A percentile compares a stretch with the other conserved stretches of the same genome.
phyloP scores from a whole-genome alignment of 2,113 vertebrate genomes.

The Perca fluviatilis region DNA sequence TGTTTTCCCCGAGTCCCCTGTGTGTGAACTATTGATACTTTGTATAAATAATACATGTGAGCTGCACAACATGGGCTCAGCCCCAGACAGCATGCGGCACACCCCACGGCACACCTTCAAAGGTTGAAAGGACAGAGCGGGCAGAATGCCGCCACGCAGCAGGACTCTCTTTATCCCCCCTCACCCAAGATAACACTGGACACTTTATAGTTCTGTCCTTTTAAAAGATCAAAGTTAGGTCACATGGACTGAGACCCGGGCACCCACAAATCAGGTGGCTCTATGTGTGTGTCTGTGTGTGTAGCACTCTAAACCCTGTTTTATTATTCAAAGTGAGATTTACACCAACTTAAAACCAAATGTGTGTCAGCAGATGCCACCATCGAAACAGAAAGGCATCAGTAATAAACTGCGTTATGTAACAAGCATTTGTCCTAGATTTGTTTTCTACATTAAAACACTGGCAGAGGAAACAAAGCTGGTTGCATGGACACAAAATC shows the following conservation, averaged over 20 bases:
- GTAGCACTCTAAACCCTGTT: background rate
- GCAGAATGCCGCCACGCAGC: constrained; percentile 54
- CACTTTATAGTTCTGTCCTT: constrained; percentile 61
- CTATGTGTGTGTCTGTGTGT: background rate
- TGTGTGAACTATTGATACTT: constrained; percentile 44
- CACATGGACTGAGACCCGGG: constrained; percentile 39
- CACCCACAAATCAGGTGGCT: background rate
- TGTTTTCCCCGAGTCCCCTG: constrained; percentile 15
- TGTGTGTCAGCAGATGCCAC: background rate
- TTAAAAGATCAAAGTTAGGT: constrained; percentile 68
- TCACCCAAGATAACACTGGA: background rate
- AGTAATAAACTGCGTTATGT: background rate
- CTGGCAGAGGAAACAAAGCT: background rate
- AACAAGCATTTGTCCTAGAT: background rate
- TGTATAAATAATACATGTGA: constrained; percentile 69
- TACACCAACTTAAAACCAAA: background rate
- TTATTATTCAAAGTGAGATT: background rate
- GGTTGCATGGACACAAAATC: background rate
- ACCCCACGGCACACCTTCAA: constrained; percentile 41
- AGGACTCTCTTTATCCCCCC: constrained; percentile 50
- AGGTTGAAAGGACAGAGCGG: constrained; percentile 66
- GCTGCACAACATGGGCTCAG: constrained; percentile 39
- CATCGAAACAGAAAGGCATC: constrained; percentile 1
- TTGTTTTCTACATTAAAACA: constrained; percentile 3
- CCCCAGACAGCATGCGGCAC: constrained; percentile 38